A percentile compares a stretch with the other conserved stretches of the same genome.
These are phyloP conservation scores for Drosophila emarginata DNA, from an alignment of 2,888 invertebrate genomes.

Conservation along the genomic window DNA sequence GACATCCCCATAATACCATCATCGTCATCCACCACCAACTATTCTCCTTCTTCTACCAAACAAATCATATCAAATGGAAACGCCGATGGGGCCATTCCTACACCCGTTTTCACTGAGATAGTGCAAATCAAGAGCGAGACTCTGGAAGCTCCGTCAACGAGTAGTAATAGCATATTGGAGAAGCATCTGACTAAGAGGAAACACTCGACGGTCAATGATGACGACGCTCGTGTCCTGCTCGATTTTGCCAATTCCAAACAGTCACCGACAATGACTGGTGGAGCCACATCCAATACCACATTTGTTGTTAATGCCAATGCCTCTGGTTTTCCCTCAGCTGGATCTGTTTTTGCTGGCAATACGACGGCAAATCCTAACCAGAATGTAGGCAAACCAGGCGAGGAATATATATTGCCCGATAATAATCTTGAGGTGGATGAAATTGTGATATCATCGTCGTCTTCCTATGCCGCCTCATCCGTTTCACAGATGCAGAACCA, in stretches of 20 bases:
- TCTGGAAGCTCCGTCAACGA: constrained; percentile 33
- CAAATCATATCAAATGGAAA: constrained; percentile 49
- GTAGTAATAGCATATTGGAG: constrained; percentile 71
- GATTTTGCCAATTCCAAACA: constrained; percentile 79
- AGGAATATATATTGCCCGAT: constrained; percentile 70
- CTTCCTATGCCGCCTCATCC: constrained; percentile 65
- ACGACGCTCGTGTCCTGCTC: constrained; percentile 77
- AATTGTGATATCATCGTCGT: constrained; percentile 74
- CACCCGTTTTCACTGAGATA: constrained; percentile 37
- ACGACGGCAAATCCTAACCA: constrained; percentile 18
- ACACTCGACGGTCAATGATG: constrained; percentile 63
- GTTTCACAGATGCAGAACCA: constrained; percentile 33
- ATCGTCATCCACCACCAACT: constrained; percentile 15
- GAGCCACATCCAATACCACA: constrained; percentile 49
- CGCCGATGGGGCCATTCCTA: constrained; percentile 10
- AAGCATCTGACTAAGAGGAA: constrained; percentile 71
- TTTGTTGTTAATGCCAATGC: constrained; percentile 64
- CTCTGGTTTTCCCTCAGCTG: constrained; percentile 73
- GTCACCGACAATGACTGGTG: constrained; percentile 35
- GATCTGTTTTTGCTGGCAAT: constrained; percentile 72
- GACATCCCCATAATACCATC: constrained; percentile 42
- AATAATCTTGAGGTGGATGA: constrained; percentile 70
- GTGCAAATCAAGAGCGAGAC: constrained; percentile 73
- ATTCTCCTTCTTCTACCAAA: constrained; percentile 12
- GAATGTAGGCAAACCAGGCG: constrained; percentile 38